These are phyloP conservation scores for Labeo calbasu DNA, from an alignment of 2,797 vertebrate genomes.

Conservation along the genomic window DNA sequence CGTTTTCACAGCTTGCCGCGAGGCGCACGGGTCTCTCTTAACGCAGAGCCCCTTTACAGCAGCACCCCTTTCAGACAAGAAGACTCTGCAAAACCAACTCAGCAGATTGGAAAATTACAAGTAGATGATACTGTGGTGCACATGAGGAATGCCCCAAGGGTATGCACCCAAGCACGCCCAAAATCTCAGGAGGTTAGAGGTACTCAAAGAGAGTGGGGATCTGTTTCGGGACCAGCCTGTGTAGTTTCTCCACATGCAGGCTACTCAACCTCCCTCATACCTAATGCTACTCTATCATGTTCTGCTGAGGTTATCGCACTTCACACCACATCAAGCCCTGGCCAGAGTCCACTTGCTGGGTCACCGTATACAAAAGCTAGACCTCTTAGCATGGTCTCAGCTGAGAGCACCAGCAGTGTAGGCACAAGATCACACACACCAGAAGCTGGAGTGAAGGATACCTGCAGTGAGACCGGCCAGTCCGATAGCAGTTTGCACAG, in stretches of 20 bases:
- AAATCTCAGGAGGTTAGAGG: slow-evolving; percentile 86
- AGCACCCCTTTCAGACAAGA: slow-evolving; percentile 77
- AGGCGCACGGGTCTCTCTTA: slow-evolving; percentile 83
- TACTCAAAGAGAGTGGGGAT: slow-evolving; percentile 76
- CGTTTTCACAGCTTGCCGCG: slow-evolving; percentile 94
- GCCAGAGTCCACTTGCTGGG: slow-evolving; percentile 64
- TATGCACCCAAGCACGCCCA: slow-evolving; percentile 76
- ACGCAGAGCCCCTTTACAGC: slow-evolving; percentile 81
- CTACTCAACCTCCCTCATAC: slow-evolving; percentile 89
- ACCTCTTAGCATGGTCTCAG: slow-evolving; percentile 73
- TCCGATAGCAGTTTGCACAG: slow-evolving; percentile 78
- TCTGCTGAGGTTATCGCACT: slow-evolving; percentile 88
- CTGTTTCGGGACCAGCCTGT: slow-evolving; percentile 76
- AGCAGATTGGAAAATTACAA: slow-evolving; percentile 81
- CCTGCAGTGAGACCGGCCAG: slow-evolving; percentile 81
- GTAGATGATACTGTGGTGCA: slow-evolving; percentile 80
- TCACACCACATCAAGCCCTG: slow-evolving; percentile 73
- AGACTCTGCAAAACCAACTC: slow-evolving; percentile 65
- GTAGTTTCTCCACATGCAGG: slow-evolving; percentile 89
- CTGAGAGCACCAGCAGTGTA: slow-evolving; percentile 73
- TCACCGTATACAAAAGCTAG: slow-evolving; percentile 67
- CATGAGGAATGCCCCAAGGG: slow-evolving; percentile 76
- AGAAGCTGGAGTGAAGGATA: slow-evolving; percentile 66
- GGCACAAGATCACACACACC: slow-evolving; percentile 73
- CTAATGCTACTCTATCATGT: slow-evolving; percentile 88